A percentile compares a stretch with the other conserved stretches of the same genome.
Evolutionary conservation across 2,888 invertebrate genomes (phyloP).

Genomic region (Clepsis dumicolana): DNA sequence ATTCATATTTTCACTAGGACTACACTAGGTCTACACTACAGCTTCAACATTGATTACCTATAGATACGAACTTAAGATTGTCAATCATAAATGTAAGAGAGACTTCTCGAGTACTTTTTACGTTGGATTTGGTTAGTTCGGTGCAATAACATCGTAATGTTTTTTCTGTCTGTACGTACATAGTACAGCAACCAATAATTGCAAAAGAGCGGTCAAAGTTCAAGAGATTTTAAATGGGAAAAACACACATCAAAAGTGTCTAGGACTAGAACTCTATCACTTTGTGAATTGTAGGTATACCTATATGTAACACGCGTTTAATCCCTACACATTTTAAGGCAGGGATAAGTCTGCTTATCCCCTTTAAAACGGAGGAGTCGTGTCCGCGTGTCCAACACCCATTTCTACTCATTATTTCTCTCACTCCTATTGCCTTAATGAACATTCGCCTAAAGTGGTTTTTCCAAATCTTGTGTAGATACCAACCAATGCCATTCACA

Average conservation of each 20-base stretch:
- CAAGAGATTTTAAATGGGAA: not conserved
- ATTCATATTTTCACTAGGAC: not conserved
- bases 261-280: no score
- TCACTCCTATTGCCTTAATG: no score
- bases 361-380: no score
- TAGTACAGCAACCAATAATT: not conserved
- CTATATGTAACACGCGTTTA: no score
- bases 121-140: not conserved
- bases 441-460: no score
- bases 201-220: not conserved
- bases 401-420: no score
- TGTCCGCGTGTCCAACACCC: no score
- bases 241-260: not conserved
- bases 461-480: no score
- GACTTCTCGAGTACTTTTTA: not conserved
- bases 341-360: no score
- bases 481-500: no score
- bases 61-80: not conserved
- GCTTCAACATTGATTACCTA: not conserved
- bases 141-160: constrained; percentile 3
- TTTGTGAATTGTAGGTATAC: no score
- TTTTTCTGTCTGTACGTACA: not conserved
- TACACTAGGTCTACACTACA: not conserved
- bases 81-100: not conserved
- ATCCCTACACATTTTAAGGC: no score